A percentile compares a stretch with the other conserved stretches of the same genome.
These are phyloP conservation scores for Graphium colonna DNA, from an alignment of 2,888 invertebrate species.

Conservation along the genomic window DNA sequence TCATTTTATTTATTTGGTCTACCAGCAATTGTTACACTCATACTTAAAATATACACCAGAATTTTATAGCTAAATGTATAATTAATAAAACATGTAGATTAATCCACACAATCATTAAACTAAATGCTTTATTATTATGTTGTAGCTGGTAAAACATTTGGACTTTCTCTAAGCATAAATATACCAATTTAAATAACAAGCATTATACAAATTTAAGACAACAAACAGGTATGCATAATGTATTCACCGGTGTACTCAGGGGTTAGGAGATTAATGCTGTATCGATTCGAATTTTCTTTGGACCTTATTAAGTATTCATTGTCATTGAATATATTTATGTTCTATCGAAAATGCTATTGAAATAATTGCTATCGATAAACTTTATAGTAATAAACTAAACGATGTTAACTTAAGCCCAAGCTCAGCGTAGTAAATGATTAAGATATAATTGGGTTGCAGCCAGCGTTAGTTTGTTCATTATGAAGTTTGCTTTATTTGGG, in stretches of 20 bases:
- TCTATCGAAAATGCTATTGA: slow-evolving; percentile 50
- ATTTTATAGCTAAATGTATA: no score
- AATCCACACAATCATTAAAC: background rate
- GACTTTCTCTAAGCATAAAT: slow-evolving; percentile 20
- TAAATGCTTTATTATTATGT: slow-evolving; percentile 6
- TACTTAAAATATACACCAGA: background rate
- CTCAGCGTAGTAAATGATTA: background rate
- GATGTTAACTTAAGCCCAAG: slow-evolving; percentile 18
- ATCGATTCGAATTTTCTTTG: slow-evolving; percentile 47
- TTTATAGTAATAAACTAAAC: no score
- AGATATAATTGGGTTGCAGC: no score
- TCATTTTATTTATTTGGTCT: no score
- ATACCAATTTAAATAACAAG: slow-evolving; percentile 22
- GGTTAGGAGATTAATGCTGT: slow-evolving; percentile 46
- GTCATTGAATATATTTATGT: slow-evolving; percentile 41
- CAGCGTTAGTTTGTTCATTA: no score
- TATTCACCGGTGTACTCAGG: slow-evolving; percentile 45
- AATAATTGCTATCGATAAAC: slow-evolving; percentile 54
- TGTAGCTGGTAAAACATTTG: slow-evolving; percentile 9
- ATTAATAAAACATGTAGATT: background rate
- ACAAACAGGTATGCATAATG: slow-evolving; percentile 34
- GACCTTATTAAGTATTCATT: slow-evolving; percentile 56
- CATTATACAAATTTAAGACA: slow-evolving; percentile 22
- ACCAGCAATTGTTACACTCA: no score
- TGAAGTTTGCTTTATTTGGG: background rate